These are phyloP conservation scores for Planococcus citri DNA, from an alignment of 1,140 invertebrate species.

Conservation along the genomic window DNA sequence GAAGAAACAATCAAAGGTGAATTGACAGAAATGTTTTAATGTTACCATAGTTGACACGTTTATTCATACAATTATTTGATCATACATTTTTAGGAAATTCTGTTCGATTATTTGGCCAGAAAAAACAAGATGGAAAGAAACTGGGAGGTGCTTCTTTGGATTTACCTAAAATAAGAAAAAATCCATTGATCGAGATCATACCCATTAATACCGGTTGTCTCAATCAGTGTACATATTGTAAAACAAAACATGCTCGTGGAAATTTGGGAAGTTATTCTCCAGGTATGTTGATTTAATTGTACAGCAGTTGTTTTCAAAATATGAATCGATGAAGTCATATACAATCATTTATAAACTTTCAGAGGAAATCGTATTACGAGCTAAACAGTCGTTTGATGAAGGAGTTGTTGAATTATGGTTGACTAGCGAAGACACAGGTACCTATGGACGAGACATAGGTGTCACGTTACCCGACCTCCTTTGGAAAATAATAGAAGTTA, in stretches of 20 bases:
- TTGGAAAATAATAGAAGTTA: slow-evolving; percentile 73
- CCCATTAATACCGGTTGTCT: slow-evolving; percentile 95
- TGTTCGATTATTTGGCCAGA: slow-evolving; percentile 68
- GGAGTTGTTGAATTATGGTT: slow-evolving; percentile 97
- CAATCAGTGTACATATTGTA: slow-evolving; percentile 98
- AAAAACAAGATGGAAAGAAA: slow-evolving; percentile 66
- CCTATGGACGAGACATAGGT: slow-evolving; percentile 90
- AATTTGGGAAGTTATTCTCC: slow-evolving; percentile 87
- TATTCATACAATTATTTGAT: not conserved
- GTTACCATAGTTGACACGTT: not conserved
- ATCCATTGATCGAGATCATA: slow-evolving; percentile 95
- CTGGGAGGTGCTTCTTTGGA: slow-evolving; percentile 71
- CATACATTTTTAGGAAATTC: slow-evolving; percentile 49
- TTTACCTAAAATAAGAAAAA: slow-evolving; percentile 88
- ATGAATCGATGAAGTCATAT: too few relatives aligned
- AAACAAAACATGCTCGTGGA: slow-evolving; percentile 94
- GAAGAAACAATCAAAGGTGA: slow-evolving; percentile 90
- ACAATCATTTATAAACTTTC: slow-evolving; percentile 20
- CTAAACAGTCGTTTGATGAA: slow-evolving; percentile 74
- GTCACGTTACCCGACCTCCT: slow-evolving; percentile 75
- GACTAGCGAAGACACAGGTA: slow-evolving; percentile 95
- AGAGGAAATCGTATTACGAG: slow-evolving; percentile 66
- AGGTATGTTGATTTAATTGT: too few relatives aligned
- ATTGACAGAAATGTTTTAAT: slow-evolving; percentile 25
- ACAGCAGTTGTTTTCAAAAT: not conserved